A percentile compares a stretch with the other conserved stretches of the same genome.
Conservation (phyloP, 2,888 invertebrate genomes). For the Leptothorax acervorum region DNA sequence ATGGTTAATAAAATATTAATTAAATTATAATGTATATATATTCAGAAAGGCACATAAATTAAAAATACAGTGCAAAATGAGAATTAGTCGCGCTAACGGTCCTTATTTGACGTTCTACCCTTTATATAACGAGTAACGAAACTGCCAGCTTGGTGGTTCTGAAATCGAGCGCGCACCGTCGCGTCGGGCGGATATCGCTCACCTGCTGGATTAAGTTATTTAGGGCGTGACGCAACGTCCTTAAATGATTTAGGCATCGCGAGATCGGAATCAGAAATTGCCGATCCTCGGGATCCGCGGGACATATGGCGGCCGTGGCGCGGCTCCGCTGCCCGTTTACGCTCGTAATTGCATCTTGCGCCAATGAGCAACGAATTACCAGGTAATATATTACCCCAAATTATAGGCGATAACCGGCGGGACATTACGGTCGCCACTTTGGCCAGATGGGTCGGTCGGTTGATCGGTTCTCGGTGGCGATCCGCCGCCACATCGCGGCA, state of each 20-base stretch:
- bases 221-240: conserved; percentile 61
- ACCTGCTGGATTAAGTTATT: conserved; percentile 73
- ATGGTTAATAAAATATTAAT: too few relatives aligned
- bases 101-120: neutral
- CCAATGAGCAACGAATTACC: conserved; percentile 83
- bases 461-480: conserved; percentile 78
- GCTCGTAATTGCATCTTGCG: conserved; percentile 83
- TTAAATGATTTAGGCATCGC: conserved; percentile 73
- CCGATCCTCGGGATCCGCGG: conserved; percentile 62
- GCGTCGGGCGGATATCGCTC: conserved; percentile 40
- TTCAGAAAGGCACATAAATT: neutral
- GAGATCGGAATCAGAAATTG: conserved; percentile 72
- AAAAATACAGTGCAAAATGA: neutral
- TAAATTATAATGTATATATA: neutral
- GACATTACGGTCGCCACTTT: conserved; percentile 83
- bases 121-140: neutral
- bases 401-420: conserved; percentile 84
- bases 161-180: conserved; percentile 33
- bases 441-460: conserved; percentile 81
- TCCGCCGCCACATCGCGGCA: conserved; percentile 73
- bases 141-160: neutral
- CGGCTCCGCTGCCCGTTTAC: conserved; percentile 72
- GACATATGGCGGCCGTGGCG: conserved; percentile 81
- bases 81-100: neutral
- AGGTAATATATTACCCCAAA: conserved; percentile 85